Base-by-base conservation (phyloP, 64 coral and sea anemone species). In the Montipora sp. region DNA sequence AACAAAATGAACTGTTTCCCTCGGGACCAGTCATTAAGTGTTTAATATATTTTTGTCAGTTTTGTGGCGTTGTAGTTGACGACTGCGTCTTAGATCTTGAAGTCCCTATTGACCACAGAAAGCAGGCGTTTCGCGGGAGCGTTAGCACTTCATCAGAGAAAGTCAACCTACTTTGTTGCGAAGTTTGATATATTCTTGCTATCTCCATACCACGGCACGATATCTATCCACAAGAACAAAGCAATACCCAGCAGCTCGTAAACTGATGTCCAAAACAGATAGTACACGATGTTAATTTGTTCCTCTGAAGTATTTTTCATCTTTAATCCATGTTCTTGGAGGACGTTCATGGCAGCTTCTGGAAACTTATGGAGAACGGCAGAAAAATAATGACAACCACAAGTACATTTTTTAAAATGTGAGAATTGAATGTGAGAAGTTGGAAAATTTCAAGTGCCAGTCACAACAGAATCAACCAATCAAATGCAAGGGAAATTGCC, bases 191-290 rank as follows among this genome's bases (percentile, higher is more conserved):
- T 93, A 72, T 79, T 95, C 18, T 78, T 51, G 21, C 91, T 91
- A 87, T 95, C 80, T 69, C 96, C 96, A 84, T 88, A 98, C 18
- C 91, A 70, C 7, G 96, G 96, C 8, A 98, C 16, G 60, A 98
- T 88, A 69, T 98, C 96, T 5, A 87, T 87, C 96, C 96, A 98
- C 83, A 95, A 98, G 8, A 98, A 16, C 60, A 45, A 24, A 5
- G 72, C 58, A 1, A 90, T 93, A 8, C 76, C 67, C 2, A 98
- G 80, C 2, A 98, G 77, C 23, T 98, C 93, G 89, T 98, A 98
- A 4, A 87, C 57, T 22, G 93, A 95, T 7, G 90, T 91, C 96
- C 96, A 98, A 20, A 98, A 98, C 48, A 98, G 82, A 21, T 95
- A 85, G 70, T 93, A 98, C 3, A 98, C 59, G 10, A 98, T 65